phyloP scores from a whole-genome alignment of 2,888 invertebrate genomes.

The Mystacides longicornis region DNA sequence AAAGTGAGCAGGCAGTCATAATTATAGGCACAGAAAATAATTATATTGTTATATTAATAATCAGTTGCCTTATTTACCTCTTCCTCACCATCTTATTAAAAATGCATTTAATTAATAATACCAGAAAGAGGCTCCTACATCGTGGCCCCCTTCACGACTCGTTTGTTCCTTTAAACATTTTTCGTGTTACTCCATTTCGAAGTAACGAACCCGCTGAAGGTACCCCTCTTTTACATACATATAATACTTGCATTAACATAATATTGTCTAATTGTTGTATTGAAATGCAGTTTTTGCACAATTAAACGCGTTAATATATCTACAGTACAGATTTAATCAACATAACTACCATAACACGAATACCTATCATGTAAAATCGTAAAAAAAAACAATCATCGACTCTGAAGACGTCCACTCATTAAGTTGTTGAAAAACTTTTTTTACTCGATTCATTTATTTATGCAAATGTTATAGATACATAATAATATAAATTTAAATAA shows the following conservation, averaged over 20 bases:
- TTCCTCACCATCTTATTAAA: background rate
- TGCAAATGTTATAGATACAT: no score
- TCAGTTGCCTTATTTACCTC: background rate
- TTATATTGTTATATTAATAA: background rate
- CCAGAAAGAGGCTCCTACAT: no score
- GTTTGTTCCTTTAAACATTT: background rate
- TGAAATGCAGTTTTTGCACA: constrained; percentile 7
- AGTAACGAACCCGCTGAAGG: background rate
- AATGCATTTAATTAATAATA: background rate
- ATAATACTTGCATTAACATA: no score
- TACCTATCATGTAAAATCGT: background rate
- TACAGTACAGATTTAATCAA: constrained; percentile 9
- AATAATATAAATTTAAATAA: background rate
- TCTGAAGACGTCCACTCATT: no score
- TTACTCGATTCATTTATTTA: no score
- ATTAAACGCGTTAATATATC: constrained; percentile 11
- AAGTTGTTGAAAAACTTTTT: background rate
- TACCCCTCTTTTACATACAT: no score
- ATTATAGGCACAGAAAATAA: background rate
- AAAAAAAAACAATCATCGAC: no score
- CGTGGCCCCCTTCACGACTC: background rate
- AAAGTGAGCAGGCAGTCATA: no score
- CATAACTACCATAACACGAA: background rate
- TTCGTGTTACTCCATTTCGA: background rate
- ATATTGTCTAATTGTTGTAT: constrained; percentile 1